Base-by-base conservation (phyloP, 2,797 vertebrate genomes). In the Ficedula albicollis region DNA sequence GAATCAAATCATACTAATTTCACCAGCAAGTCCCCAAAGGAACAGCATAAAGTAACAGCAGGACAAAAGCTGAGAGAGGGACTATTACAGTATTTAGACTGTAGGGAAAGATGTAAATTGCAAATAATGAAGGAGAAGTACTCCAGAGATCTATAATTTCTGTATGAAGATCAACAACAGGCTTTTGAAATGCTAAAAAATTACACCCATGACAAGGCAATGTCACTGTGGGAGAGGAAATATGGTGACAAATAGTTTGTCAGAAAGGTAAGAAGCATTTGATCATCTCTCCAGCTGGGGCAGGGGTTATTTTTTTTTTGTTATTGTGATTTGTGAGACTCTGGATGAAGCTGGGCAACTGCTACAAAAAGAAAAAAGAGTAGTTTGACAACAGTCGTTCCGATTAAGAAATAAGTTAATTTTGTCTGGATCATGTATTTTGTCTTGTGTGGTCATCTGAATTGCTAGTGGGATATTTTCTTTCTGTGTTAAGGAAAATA, bases 51-150 rank as follows among this genome's bases (percentile, higher is more conserved):
- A 85, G 62, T n/a, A 92, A 46, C 87, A 94, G 87, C 70, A 91
- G 79, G 84, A 92, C 36, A 78, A 67, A 52, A 83, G 68, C 23
- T 27, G 62, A 55, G 48, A 86, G 54, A 25, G 13, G 54, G 21
- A 84, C 39, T 62, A 19, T 59, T 77, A n/a, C 15, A 67, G 56
- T 73, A 52, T 77, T 96, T 75, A 72, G 88, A 84, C 48, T 32
- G 34, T 67, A 86, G 52, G 81, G 64, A 84, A 84, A 93, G 58
- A 94, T 93, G 89, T 73, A 95, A 87, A 92, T 84, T 87, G 55
- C 67, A 83, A 89, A 69, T 92, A 89, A 94, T 86, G 73, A 96
- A 95, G 89, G 38, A 38, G 68, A 94, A 91, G 23, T 64, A 58
- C 66, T 66, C 36, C 39, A 80, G 64, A 95, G 58, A 89, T 95